Percentiles rank a stretch among this genome's conserved stretches.
Evolutionary conservation across 2,888 invertebrate genomes (phyloP).

Genomic region (Phytoseiulus persimilis): DNA sequence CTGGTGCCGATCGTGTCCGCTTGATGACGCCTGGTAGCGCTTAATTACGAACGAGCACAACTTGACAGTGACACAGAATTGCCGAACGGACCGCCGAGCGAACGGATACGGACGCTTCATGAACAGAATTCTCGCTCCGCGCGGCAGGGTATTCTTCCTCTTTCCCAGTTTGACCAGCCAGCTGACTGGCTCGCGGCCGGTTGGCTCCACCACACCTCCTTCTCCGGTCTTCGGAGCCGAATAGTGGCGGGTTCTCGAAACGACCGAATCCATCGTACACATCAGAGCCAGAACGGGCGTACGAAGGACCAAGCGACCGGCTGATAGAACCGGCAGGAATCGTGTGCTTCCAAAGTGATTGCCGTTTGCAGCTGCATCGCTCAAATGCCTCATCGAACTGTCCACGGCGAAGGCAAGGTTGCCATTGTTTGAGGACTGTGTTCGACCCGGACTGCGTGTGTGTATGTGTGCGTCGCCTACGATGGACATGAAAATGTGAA

Average conservation of each 20-base stretch:
- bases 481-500: background rate
- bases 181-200: constrained; percentile 5
- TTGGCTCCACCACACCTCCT: background rate
- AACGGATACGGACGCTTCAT: background rate
- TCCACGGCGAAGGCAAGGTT: background rate
- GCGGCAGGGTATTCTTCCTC: background rate
- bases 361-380: background rate
- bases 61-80: background rate
- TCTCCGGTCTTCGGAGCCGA: background rate
- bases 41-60: constrained; percentile 5
- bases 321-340: background rate
- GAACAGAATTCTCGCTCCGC: background rate
- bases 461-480: background rate
- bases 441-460: background rate
- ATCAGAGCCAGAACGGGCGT: background rate
- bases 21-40: background rate
- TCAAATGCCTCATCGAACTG: background rate
- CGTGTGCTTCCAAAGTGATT: background rate
- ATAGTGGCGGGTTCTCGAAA: background rate
- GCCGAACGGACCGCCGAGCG: background rate
- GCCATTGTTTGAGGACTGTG: background rate
- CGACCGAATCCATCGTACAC: background rate
- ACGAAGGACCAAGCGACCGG: background rate
- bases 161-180: constrained; percentile 5
- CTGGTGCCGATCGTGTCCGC: background rate